Percentiles rank a stretch among this genome's conserved stretches.
Conservation (phyloP, 64 coral and sea anemone genomes). For the Montipora cactus region DNA sequence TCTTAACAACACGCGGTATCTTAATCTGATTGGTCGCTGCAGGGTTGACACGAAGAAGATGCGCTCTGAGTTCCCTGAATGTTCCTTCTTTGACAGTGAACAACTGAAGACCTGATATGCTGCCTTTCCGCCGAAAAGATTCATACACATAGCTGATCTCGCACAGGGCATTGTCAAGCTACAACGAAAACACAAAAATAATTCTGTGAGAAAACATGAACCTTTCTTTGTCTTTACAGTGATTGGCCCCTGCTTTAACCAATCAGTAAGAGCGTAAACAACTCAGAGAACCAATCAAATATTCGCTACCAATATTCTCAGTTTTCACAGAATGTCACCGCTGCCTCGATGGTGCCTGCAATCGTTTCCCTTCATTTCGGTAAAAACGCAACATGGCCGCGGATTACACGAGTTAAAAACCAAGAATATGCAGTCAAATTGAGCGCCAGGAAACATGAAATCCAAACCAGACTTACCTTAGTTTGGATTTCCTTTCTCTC, state of each 20-base stretch:
- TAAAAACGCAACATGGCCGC: too few relatives aligned
- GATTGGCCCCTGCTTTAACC: not conserved
- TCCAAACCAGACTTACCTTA: not conserved
- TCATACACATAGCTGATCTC: constrained; percentile 61
- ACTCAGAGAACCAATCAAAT: too few relatives aligned
- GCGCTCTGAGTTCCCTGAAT: constrained; percentile 21
- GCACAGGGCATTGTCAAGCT: constrained; percentile 60
- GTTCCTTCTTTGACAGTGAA: constrained; percentile 52
- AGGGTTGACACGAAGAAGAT: constrained; percentile 55
- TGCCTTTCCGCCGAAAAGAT: constrained; percentile 66
- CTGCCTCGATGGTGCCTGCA: too few relatives aligned
- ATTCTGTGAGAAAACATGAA: too few relatives aligned
- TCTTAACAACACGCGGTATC: constrained; percentile 72
- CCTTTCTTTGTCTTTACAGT: too few relatives aligned
- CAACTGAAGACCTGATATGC: constrained; percentile 35
- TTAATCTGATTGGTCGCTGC: constrained; percentile 69
- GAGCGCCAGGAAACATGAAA: too few relatives aligned
- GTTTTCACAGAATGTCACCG: too few relatives aligned
- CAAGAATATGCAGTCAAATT: too few relatives aligned
- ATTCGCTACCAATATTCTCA: too few relatives aligned
- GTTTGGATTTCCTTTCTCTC: not conserved
- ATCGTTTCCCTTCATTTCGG: too few relatives aligned
- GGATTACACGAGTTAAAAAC: not conserved
- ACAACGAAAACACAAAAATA: not conserved
- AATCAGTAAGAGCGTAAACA: not conserved